Conservation (phyloP, 1,140 invertebrate genomes). For the Microplitis demolitor region DNA sequence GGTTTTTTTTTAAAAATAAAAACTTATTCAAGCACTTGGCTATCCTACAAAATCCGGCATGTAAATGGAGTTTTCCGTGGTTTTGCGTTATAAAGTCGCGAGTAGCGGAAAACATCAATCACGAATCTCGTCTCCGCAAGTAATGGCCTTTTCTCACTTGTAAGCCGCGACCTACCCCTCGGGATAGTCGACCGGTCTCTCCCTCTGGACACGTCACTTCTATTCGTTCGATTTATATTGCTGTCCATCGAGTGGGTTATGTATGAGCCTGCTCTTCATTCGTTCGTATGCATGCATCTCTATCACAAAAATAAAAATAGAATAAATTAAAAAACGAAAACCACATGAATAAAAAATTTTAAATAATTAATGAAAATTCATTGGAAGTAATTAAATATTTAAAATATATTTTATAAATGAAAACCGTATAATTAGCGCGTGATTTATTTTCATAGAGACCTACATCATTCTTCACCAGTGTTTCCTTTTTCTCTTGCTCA, state of each 20-base stretch:
- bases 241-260: not conserved
- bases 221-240: slow-evolving; percentile 26
- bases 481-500: not conserved
- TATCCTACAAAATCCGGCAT: not conserved
- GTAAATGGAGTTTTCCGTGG: slow-evolving; percentile 11
- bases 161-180: not conserved
- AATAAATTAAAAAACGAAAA: not conserved
- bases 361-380: not conserved
- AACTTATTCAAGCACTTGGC: no score
- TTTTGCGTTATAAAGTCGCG: slow-evolving; percentile 18
- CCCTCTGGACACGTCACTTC: slow-evolving; percentile 15
- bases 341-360: not conserved
- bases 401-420: no score
- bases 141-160: slow-evolving; percentile 7
- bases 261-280: not conserved
- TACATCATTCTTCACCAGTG: not conserved
- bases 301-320: not conserved
- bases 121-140: slow-evolving; percentile 12
- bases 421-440: not conserved
- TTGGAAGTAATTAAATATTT: no score
- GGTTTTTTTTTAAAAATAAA: no score
- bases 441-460: not conserved
- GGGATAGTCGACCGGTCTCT: not conserved
- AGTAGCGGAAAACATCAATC: slow-evolving; percentile 23
- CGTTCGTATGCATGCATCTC: not conserved